Base-by-base conservation (phyloP, 2,113 vertebrate species). In the Hucho hucho region DNA sequence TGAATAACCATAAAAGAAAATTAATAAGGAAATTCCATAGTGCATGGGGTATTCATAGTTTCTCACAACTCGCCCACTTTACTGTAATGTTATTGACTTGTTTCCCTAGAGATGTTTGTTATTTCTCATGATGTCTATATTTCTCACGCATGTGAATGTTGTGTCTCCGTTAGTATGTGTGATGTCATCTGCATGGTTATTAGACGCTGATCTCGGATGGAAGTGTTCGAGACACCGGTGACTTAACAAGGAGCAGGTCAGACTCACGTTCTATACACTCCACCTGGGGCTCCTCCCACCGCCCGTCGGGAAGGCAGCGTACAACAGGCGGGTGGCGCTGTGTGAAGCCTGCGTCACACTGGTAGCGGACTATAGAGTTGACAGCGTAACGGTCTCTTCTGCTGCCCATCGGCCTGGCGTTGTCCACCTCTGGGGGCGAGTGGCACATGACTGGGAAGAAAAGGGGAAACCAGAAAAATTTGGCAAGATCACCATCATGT, bases 241-340 rank as follows among this genome's bases (percentile, higher is more conserved):
- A 43, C 37, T 12, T 11, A 11, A 14, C 49, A 16, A 37, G 37
- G 14, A 16, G 61, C 13, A 49, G 9, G 12, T 58, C 63, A 6
- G 80, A 88, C 95, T 89, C 89, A 98, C 97, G 87, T 83, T 93
- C 91, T 87, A 88, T 94, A 89, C 97, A 99, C 90, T 96, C 93
- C 93, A 98, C 95, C 86, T 92, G 93, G 0, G 96, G 98, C 75
- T 95, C 81, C 81, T 96, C 95, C 97, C 98, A 99, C 70, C 94
- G 94, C 64, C 98, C 97, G 0, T 88, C 92, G 78, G 94, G 90
- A 92, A 94, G 92, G 86, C 98, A 99, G 71, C 91, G 96, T 64
- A 98, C 92, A 0, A 95, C 95, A 83, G 97, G 94, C 80, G 95
- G 89, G 1, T 98, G 97, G 79, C 96, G 97, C 80, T 96, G 96